phyloP scores from a whole-genome alignment of 2,797 vertebrate species.

The Telmatherina bonti region DNA sequence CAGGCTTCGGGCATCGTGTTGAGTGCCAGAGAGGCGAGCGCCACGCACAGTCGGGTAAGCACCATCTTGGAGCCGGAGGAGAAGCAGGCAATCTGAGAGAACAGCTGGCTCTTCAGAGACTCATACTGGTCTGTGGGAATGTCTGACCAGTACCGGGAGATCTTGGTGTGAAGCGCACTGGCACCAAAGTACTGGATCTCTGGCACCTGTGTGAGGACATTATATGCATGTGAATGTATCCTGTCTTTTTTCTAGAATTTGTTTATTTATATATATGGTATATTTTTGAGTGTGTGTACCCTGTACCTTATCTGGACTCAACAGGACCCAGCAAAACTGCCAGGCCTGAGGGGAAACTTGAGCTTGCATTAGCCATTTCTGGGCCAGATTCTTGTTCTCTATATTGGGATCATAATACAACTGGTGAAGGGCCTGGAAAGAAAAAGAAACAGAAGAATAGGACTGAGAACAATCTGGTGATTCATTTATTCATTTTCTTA shows the following conservation, averaged over 20 bases:
- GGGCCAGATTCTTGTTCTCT: constrained; percentile 99
- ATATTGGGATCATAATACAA: constrained; percentile 99
- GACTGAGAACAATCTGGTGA: constrained; percentile 1
- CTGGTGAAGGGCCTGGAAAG: constrained; percentile 93
- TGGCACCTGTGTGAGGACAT: constrained; percentile 83
- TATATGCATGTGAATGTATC: constrained; percentile 7
- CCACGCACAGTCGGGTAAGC: constrained; percentile 96
- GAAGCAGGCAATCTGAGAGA: constrained; percentile 95
- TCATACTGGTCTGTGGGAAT: constrained; percentile 97
- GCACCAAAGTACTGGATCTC: constrained; percentile 99
- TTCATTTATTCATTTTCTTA: too few relatives aligned
- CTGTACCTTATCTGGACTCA: constrained; percentile 92
- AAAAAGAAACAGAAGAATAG: constrained; percentile 29
- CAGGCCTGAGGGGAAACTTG: constrained; percentile 98
- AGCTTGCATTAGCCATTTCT: constrained; percentile 99
- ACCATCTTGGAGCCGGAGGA: constrained; percentile 98
- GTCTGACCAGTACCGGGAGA: constrained; percentile 98
- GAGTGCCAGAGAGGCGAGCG: constrained; percentile 94
- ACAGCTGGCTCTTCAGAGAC: constrained; percentile 95
- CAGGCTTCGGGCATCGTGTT: constrained; percentile 98
- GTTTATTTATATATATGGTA: too few relatives aligned
- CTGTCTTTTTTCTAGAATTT: not conserved
- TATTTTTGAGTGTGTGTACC: constrained; percentile 3
- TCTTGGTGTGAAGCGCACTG: constrained; percentile 97
- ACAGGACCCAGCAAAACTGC: constrained; percentile 98